Evolutionary conservation across 2,113 vertebrate genomes (phyloP), one percentile per base, ranked within the genome.

Genomic region (Indicator indicator): DNA sequence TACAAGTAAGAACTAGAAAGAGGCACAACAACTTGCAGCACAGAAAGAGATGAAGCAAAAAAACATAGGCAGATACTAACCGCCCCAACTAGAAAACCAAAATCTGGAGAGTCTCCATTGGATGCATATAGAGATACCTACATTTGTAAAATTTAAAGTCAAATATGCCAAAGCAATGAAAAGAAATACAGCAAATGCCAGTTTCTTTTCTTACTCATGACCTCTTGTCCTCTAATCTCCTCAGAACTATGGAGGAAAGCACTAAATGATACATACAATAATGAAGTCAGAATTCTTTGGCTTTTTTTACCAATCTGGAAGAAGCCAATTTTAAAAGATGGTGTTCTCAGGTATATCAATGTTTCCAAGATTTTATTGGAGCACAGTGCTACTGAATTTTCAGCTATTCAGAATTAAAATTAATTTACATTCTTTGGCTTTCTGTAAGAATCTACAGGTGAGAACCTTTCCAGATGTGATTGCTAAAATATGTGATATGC

Each of bases 381-480:
- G 50, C 44, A 69, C 27, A 58, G 72, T 36, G 44, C 48, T 73
- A 67, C 67, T 87, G 55, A 84, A 85, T 73, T 87, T 77, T 84
- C n/a, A 92, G 38, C 44, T 84, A 54, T 17, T 90, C n/a, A 64
- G 46, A 73, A 87, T n/a, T 65, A 48, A 89, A 78, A 78, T 72
- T 71, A 83, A 79, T 85, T 89, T 85, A 89, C n/a, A 59, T 94
- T 93, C 55, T 63, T 70, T 74, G 52, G 86, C 83, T 92, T 94
- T 87, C 74, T 85, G 1, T 85, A 85, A 75, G 52, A 52, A 94
- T 60, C 71, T 67, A 74, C 36, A 83, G 87, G 46, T 52, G 26
- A 76, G 59, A 76, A 38, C 70, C 55, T 87, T 90, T 85, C 88
- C 71, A 76, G 55, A 85, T 59, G 17, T 59, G 65, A 89, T 59